Evolutionary conservation across 2,113 vertebrate species (phyloP).

Genomic region (Setophaga petechia): DNA sequence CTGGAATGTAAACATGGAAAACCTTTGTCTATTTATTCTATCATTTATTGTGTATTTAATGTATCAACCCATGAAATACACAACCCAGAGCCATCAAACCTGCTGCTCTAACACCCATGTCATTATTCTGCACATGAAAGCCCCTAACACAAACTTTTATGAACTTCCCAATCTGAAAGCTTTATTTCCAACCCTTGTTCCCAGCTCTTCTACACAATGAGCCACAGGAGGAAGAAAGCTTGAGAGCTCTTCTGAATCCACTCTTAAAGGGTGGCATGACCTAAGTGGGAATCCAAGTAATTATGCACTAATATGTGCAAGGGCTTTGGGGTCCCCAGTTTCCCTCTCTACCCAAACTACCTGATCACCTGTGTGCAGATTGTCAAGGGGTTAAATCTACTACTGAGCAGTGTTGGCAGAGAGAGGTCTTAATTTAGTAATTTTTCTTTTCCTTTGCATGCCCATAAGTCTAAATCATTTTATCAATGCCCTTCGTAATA

Average conservation of each 20-base stretch:
- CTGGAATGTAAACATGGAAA: neutral
- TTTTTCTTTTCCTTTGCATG: neutral
- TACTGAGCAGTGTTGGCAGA: neutral
- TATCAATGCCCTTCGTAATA: fast-evolving
- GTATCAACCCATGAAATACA: neutral
- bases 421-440: neutral
- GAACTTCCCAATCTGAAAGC: neutral
- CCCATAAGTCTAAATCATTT: fast-evolving
- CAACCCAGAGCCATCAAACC: neutral
- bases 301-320: neutral
- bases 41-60: neutral
- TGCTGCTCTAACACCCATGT: neutral
- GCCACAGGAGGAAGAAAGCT: neutral
- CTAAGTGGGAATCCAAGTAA: neutral
- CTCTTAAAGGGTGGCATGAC: neutral
- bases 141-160: neutral
- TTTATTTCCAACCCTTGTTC: neutral
- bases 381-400: neutral
- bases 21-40: neutral
- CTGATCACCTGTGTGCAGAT: neutral
- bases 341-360: neutral
- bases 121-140: neutral
- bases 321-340: neutral
- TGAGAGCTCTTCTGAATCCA: neutral
- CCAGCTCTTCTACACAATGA: neutral